phyloP scores from a whole-genome alignment of 2,888 invertebrate species.

The Ophion obscuratus region DNA sequence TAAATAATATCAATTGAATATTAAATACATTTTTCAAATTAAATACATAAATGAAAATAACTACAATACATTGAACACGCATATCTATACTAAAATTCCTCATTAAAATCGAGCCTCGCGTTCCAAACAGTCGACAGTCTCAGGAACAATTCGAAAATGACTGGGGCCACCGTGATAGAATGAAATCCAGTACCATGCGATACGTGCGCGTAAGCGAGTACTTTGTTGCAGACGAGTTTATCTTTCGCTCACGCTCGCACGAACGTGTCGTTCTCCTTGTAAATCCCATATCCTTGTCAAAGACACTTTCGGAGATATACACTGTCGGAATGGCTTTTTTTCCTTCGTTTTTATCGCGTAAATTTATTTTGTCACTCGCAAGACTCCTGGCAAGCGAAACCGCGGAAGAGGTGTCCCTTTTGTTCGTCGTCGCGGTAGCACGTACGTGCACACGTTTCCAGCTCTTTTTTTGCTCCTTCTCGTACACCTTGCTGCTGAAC shows the following conservation, averaged over 20 bases:
- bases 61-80: too few relatives aligned
- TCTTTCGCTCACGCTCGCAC: neutral
- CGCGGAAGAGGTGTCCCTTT: constrained; percentile 44
- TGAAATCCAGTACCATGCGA: neutral
- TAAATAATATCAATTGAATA: too few relatives aligned
- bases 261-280: constrained; percentile 8
- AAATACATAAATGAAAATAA: neutral
- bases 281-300: constrained; percentile 48
- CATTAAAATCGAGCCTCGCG: too few relatives aligned
- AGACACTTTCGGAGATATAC: constrained; percentile 35
- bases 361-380: constrained; percentile 61
- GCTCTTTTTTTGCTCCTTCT: constrained; percentile 45
- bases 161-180: neutral
- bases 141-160: too few relatives aligned
- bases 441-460: constrained; percentile 45
- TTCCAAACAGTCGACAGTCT: too few relatives aligned
- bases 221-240: constrained; percentile 49
- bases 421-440: constrained; percentile 27
- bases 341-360: neutral
- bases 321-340: constrained; percentile 29
- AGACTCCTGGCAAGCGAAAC: constrained; percentile 51
- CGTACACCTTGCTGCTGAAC: constrained; percentile 26
- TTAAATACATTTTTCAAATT: too few relatives aligned
- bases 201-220: neutral
- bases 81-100: too few relatives aligned